Evolutionary conservation across 2,888 invertebrate species (phyloP).

Genomic region (Acanthosepion pharaonis): DNA sequence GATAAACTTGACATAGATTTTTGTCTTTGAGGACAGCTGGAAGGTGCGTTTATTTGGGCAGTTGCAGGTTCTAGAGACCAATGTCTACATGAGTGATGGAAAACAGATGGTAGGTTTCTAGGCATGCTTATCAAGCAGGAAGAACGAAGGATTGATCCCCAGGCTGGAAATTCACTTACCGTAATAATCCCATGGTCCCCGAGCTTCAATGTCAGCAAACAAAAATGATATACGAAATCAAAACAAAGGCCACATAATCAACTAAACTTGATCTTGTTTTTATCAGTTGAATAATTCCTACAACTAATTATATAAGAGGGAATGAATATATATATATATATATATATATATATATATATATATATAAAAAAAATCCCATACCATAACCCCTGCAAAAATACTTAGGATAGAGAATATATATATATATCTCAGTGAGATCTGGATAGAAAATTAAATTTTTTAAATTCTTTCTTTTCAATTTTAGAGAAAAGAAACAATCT

Average conservation of each 20-base stretch:
- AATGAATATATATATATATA: no score
- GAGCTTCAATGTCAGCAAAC: conserved; percentile 58
- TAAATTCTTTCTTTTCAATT: neutral
- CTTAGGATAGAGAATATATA: neutral
- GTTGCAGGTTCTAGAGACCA: conserved; percentile 44
- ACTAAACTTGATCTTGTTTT: conserved; percentile 34
- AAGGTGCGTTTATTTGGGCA: conserved; percentile 49
- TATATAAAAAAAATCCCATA: neutral
- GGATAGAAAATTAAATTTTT: neutral
- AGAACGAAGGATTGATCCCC: conserved; percentile 44
- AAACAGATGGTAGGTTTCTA: conserved; percentile 13
- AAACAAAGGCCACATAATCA: conserved; percentile 40
- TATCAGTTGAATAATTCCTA: neutral
- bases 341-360: no score
- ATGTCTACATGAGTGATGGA: conserved; percentile 23
- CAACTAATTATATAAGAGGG: neutral
- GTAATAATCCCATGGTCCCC: conserved; percentile 98
- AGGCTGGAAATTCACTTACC: conserved; percentile 83
- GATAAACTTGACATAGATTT: neutral
- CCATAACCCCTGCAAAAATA: neutral
- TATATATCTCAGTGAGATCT: neutral
- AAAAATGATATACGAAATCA: conserved; percentile 49
- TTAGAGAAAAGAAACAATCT: neutral
- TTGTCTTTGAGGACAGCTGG: conserved; percentile 38
- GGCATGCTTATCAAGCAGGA: conserved; percentile 48